Base-by-base conservation (phyloP, 2,797 vertebrate genomes). In the Todus mexicanus region DNA sequence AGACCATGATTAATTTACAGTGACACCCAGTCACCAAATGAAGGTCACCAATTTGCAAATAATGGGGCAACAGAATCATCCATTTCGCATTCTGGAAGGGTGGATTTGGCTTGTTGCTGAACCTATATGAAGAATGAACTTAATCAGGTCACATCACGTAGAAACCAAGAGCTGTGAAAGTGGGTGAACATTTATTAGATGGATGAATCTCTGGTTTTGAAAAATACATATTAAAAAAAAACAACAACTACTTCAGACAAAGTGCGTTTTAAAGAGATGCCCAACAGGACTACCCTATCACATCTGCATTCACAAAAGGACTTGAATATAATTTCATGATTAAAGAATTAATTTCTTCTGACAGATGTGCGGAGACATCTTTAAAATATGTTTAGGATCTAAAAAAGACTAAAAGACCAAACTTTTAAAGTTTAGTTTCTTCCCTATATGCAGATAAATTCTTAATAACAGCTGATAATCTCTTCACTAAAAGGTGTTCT, bases 1-100 rank as follows among this genome's bases (percentile, higher is more conserved):
- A 75, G 76, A 88, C 80, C 89, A 64, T 94, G 89, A 92, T 94
- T 96, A 95, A 96, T 96, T 96, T 89, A 90, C 88, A 88, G 84
- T 92, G 89, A 92, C 80, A 92, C 61, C 70, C 66, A 81, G 51
- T 91, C 18, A 0, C 91, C 91, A 89, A 64, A 88, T 89, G 83
- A 93, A 94, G 78, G 92, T 94, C 42, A 0, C 53, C 93, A 90
- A 87, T 91, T 96, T 25, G 4, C 73, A 10, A 59, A 79, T 85
- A 95, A 90, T 19, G 47, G 70, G 45, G 45, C 54, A 93, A 68
- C 63, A 82, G 54, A 76, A 81, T 90, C 89, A 95, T 95, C 92
- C 63, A 66, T 93, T 93, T 92, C 88, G 85, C 0, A 29, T 86
- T 96, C 87, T 88, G 79, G 84, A 95, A 95, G 91, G 87, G 63